A percentile compares a stretch with the other conserved stretches of the same genome.
Evolutionary conservation across 2,797 vertebrate genomes (phyloP).

Genomic region (Hydrolagus colliei): DNA sequence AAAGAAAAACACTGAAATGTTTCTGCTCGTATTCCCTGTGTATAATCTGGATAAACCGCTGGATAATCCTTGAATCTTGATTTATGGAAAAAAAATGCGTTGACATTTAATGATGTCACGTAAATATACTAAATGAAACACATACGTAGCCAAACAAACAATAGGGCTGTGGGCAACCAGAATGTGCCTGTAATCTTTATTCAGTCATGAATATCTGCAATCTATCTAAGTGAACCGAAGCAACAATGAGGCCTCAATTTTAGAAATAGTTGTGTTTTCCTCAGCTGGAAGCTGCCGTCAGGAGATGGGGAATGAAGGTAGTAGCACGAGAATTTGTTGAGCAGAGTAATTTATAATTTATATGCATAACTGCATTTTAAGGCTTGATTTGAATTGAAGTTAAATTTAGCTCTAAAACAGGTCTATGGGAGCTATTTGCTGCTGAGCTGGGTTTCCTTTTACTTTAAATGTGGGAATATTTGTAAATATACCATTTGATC

Average conservation of each 20-base stretch:
- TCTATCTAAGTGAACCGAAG: not conserved
- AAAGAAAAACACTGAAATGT: not conserved
- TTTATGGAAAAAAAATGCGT: slow-evolving; percentile 16
- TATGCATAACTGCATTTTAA: slow-evolving; percentile 18
- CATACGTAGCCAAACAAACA: not conserved
- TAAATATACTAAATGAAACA: not conserved
- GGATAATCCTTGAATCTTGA: not conserved
- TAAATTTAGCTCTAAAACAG: not conserved
- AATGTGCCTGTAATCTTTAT: slow-evolving; percentile 26
- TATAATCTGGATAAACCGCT: not conserved
- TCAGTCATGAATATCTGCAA: slow-evolving; percentile 22
- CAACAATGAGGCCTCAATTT: slow-evolving; percentile 12
- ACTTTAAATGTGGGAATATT: too few species aligned
- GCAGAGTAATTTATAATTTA: not conserved
- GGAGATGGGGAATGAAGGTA: not conserved
- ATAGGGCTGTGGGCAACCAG: not conserved
- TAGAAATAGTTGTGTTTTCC: slow-evolving; percentile 13
- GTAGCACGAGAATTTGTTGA: not conserved
- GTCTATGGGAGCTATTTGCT: not conserved
- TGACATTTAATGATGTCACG: slow-evolving; percentile 14
- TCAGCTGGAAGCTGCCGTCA: not conserved
- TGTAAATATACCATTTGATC: too few species aligned
- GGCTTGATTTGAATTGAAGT: not conserved
- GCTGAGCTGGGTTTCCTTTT: not conserved
- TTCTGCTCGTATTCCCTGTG: not conserved